These are phyloP conservation scores for Parazoanthus darwini DNA, from an alignment of 92 coral and sea anemone species.

Conservation along the genomic window DNA sequence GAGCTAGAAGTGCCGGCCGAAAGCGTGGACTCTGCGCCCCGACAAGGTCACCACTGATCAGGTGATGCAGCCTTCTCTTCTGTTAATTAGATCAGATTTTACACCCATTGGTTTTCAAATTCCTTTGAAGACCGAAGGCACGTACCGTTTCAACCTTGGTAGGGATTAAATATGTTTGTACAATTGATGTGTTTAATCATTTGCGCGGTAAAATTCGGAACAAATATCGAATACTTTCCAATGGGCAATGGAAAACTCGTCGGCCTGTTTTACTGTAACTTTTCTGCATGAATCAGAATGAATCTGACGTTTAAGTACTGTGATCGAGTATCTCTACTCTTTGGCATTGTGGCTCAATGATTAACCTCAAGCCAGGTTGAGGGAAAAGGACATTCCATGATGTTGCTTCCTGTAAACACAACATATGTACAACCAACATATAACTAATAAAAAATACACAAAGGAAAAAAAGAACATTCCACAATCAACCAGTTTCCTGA, in stretches of 20 bases:
- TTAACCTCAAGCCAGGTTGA: not conserved
- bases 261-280: not conserved
- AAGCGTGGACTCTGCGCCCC: not conserved
- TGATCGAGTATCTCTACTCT: not conserved
- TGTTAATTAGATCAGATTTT: not conserved
- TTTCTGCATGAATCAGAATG: not conserved
- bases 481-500: too few species aligned
- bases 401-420: too few species aligned
- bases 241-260: not conserved
- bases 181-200: not conserved
- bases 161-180: not conserved
- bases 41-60: not conserved
- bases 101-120: not conserved
- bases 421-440: too few species aligned
- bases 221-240: not conserved
- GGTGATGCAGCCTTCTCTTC: not conserved
- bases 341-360: not conserved
- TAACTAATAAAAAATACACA: too few species aligned
- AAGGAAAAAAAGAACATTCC: not conserved
- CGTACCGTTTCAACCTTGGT: not conserved
- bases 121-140: not conserved
- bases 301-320: not conserved
- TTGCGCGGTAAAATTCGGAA: not conserved
- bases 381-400: not conserved
- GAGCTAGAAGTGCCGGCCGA: not conserved